Evolutionary conservation across 2,113 vertebrate genomes (phyloP), one percentile per base, ranked within the genome.

Genomic region (Cyprinodon variegatus): DNA sequence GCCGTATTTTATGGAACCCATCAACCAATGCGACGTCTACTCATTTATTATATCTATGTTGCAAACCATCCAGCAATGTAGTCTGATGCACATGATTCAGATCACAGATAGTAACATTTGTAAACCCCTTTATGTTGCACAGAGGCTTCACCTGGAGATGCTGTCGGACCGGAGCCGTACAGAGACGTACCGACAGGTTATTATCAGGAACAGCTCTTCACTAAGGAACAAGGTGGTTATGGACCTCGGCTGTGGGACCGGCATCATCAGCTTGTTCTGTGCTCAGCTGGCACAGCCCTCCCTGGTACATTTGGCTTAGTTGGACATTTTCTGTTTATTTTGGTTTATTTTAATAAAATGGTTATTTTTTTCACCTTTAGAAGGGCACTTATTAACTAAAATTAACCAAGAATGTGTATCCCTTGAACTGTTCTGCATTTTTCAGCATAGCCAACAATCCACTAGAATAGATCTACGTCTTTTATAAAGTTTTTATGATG

Each of bases 131-230:
- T 1, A 29, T 1, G 14, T 57, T 15, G 53, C 36, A 46, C 72
- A 96, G 95, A 96, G 91, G 75, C 94, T 96, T 72, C 95, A 95
- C 81, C 80, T 95, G 89, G 95, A 96, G 82, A 95, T 95, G 95
- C 15, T 96, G 84, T 93, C 94, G 3, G 95, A 95, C 84, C 91
- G 89, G 64, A 93, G 94, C 0, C 93, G 94, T 29, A 96, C 94
- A 0, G 92, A 94, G 13, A 91, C 93, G 0, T 95, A 95, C 85
- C 89, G 91, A 38, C 88, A 88, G 10, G 94, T 95, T 17, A 92
- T 95, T 72, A 70, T 93, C 65, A 90, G 81, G 79, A 95, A 95
- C 74, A 91, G 91, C 3, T 74, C 88, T 2, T 84, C 91, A 15
- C 90, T 96, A 61, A 89, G 70, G 71, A 91, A 88, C 11, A 95